Percentiles rank a stretch among this genome's conserved stretches.
phyloP scores from a whole-genome alignment of 1,140 invertebrate species.

The Brachionus manjavacas region DNA sequence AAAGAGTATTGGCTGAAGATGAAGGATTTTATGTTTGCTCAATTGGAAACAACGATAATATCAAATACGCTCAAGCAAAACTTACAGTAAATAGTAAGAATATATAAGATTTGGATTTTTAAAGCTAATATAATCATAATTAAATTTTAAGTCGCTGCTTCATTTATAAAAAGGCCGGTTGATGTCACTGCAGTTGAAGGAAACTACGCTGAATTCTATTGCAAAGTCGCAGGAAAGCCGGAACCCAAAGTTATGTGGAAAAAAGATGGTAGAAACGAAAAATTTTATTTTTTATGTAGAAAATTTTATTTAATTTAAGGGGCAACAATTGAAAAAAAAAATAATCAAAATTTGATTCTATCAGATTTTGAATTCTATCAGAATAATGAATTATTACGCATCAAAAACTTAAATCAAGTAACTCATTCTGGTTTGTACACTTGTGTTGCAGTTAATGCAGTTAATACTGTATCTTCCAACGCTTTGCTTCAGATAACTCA shows the following conservation, averaged over 20 bases:
- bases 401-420: background rate
- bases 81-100: conserved; percentile 5
- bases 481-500: background rate
- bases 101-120: background rate
- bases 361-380: background rate
- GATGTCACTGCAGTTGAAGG: background rate
- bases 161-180: conserved; percentile 20
- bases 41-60: background rate
- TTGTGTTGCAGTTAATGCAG: conserved; percentile 2
- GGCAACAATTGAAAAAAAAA: background rate
- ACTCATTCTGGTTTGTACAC: background rate
- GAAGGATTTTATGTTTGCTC: conserved; percentile 43
- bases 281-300: background rate
- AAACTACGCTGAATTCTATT: conserved; percentile 9
- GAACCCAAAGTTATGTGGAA: conserved; percentile 32
- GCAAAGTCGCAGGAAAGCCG: conserved; percentile 1
- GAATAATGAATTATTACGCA: conserved; percentile 21
- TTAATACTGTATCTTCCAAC: background rate
- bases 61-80: conserved; percentile 32
- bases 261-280: conserved; percentile 13
- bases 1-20: background rate
- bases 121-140: background rate
- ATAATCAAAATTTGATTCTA: background rate
- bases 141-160: background rate
- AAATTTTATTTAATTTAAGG: background rate